These are phyloP conservation scores for Engystomops pustulosus DNA, from an alignment of 2,113 vertebrate genomes.

Conservation along the genomic window DNA sequence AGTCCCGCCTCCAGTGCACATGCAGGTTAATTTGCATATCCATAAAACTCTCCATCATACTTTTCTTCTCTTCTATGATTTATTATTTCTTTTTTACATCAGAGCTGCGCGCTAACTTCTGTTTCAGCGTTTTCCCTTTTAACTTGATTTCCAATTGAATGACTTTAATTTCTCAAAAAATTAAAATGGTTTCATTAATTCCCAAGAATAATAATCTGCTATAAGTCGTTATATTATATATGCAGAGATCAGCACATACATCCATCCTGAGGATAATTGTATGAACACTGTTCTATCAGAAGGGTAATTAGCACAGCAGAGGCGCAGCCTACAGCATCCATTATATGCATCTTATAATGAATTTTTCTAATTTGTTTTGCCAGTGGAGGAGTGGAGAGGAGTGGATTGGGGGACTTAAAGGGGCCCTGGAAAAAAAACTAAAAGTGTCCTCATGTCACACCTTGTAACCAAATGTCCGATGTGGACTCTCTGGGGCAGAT, in stretches of 20 bases:
- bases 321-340: neutral
- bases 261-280: neutral
- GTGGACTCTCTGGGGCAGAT: too few relatives aligned
- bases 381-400: too few relatives aligned
- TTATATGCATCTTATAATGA: neutral
- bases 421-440: too few relatives aligned
- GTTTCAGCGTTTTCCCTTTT: neutral
- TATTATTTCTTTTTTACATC: too few relatives aligned
- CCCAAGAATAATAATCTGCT: neutral
- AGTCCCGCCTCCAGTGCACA: too few relatives aligned
- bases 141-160: neutral
- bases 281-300: neutral
- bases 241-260: slow-evolving; percentile 1
- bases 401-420: too few relatives aligned
- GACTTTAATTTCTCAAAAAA: neutral
- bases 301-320: neutral
- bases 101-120: too few relatives aligned
- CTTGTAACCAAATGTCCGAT: too few relatives aligned
- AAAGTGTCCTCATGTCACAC: too few relatives aligned
- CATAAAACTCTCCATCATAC: too few relatives aligned
- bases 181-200: neutral
- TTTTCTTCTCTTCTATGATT: too few relatives aligned
- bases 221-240: neutral
- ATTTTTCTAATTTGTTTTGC: neutral
- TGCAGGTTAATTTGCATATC: too few relatives aligned